These are phyloP conservation scores for Didymodactylos carnosus DNA, from an alignment of 2,888 invertebrate genomes.

Conservation along the genomic window DNA sequence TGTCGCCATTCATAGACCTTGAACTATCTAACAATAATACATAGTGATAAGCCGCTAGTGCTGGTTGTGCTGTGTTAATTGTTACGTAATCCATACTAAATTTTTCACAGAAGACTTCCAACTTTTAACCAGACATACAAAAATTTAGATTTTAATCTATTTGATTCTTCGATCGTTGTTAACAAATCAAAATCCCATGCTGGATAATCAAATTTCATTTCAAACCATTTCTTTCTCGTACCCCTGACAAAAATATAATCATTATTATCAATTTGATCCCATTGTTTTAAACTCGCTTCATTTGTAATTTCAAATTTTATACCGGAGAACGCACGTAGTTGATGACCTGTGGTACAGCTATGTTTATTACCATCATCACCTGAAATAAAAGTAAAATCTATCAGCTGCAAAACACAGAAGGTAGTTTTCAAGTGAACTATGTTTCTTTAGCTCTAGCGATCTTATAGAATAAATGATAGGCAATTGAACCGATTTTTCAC, in stretches of 20 bases:
- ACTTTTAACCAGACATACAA: neutral
- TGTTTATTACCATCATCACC: neutral
- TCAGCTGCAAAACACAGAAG: too few species aligned
- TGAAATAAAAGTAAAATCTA: too few species aligned
- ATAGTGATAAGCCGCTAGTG: neutral
- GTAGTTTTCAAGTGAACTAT: too few species aligned
- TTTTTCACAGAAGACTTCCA: neutral
- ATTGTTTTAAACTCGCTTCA: neutral
- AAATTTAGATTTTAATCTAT: neutral
- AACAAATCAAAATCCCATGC: neutral
- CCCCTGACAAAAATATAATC: neutral
- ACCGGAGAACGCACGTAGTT: neutral
- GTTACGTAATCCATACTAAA: neutral
- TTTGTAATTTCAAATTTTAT: neutral
- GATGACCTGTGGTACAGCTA: neutral
- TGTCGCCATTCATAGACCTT: neutral
- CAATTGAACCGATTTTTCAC: too few species aligned
- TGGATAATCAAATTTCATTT: neutral
- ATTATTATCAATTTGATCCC: neutral
- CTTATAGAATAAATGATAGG: too few species aligned
- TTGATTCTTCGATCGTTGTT: neutral
- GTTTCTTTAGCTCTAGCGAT: too few species aligned
- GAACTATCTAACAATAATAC: neutral
- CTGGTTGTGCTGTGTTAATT: neutral
- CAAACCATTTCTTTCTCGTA: neutral